Conservation (phyloP, 2,888 invertebrate species). For the Chrysina gloriosa region DNA sequence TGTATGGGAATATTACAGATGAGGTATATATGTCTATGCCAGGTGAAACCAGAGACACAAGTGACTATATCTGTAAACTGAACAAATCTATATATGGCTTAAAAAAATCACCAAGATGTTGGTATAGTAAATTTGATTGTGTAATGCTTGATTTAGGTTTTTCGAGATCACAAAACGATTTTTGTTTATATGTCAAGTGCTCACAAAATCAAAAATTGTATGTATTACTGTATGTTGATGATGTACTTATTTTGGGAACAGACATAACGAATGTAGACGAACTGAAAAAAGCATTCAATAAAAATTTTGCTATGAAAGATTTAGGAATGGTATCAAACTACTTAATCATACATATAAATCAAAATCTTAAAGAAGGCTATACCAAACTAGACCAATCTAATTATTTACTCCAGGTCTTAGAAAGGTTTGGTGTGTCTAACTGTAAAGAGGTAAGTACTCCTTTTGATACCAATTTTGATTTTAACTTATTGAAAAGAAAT, state of each 20-base stretch:
- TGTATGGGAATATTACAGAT: neutral
- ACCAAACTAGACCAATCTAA: slow-evolving; percentile 19
- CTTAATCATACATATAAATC: slow-evolving; percentile 36
- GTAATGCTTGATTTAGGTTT: neutral
- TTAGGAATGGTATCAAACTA: slow-evolving; percentile 28
- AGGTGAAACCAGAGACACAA: too few species aligned
- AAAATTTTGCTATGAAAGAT: slow-evolving; percentile 33
- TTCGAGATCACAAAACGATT: neutral
- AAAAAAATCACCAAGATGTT: slow-evolving; percentile 9
- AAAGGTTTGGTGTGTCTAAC: neutral
- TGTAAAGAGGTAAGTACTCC: neutral
- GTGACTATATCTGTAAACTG: slow-evolving; percentile 11
- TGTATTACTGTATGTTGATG: slow-evolving; percentile 21
- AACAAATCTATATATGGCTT: neutral
- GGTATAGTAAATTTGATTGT: slow-evolving; percentile 20
- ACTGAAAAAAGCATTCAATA: slow-evolving; percentile 16
- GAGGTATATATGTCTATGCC: neutral
- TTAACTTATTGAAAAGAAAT: neutral
- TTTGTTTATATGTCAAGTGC: neutral
- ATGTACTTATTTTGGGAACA: slow-evolving; percentile 31
- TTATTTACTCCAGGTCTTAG: slow-evolving; percentile 17
- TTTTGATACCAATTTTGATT: neutral
- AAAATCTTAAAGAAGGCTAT: slow-evolving; percentile 26
- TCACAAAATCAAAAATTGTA: neutral
- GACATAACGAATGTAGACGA: slow-evolving; percentile 13